Base-by-base conservation (phyloP, 2,797 vertebrate species). In the Atherinosoma microstoma region DNA sequence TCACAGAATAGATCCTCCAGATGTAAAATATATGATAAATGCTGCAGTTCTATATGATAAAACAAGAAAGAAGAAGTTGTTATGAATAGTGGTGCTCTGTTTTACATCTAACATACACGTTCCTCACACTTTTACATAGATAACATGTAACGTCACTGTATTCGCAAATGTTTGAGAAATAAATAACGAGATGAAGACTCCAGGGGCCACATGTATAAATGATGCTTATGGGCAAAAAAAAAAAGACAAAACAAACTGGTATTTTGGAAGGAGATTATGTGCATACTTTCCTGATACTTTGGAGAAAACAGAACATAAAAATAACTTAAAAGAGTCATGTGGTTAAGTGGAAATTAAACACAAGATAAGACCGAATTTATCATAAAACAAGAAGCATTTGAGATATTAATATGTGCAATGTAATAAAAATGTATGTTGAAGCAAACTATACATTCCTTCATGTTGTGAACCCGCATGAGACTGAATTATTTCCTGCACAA, bases 1-100 rank as follows among this genome's bases (percentile, higher is more conserved):
- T 84, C 80, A 82, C 56, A 53, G 76, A 84, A 77, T 60, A 77
- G 35, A 16, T 42, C 3, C 47, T 77, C 70, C 86, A 91, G 73
- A 87, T 83, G 81, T 75, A 53, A 66, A 79, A 57, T 60, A 75
- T 53, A 67, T 53, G 27, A 77, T 63, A 61, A 51, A 65, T 53
- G 72, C 34, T 38, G 11, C 30, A 45, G 29, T 51, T 34, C 34
- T 20, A 60, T 24, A 29, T n/a, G 29, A 40, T 34, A 13, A 38
- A n/a, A 54, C 63, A 79, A 32, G 70, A 60, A 58, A 38, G 65
- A 57, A 45, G 70, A 72, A 64, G 53, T 13, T 58, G 29, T 71
- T 47, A 18, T 45, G 13, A 7, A 47, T 47, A 8, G 6, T n/a
- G 18, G 7, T 47, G 42, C 42, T 47, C 42, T 20, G 18, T 47